Evolutionary conservation across 2,113 vertebrate genomes (phyloP), one percentile per base, ranked within the genome.

Genomic region (Labeo rohita): DNA sequence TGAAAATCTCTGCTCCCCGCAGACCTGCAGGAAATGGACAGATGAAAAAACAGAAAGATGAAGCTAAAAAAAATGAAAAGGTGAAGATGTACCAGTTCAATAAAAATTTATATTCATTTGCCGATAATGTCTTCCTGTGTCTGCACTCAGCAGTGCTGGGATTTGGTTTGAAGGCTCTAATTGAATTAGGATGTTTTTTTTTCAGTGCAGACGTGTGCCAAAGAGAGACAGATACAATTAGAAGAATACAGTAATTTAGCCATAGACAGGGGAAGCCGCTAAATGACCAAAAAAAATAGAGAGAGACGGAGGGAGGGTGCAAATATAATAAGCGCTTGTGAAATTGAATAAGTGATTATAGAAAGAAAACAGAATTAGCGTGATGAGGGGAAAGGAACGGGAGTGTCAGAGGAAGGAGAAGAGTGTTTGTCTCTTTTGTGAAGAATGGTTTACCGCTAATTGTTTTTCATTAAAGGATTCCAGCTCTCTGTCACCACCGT

Each of bases 91-190:
- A 95, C 93, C 94, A 93, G 95, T 92, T 96, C 94, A 92, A 97
- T 97, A 96, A 94, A 96, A 75, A 50, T 96, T 94, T 96, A 96
- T 96, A 96, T 97, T 97, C 95, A 96, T 96, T 97, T 97, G 96
- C 96, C 96, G 96, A 97, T 96, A 96, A 96, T 96, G 94, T 95
- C 94, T 93, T 95, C 93, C 87, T 93, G 92, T 95, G 96, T 81
- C 95, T 95, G 95, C 92, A 95, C 95, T 96, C 95, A 92, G 94
- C 94, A 92, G 93, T 90, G 90, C 90, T 95, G 95, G 96, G 95
- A 96, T 96, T 94, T 95, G 95, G 95, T 95, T 95, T 94, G 94
- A 96, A 94, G 93, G 91, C 93, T 93, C 92, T 97, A 96, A 98
- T 98, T 97, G 96, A 97, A 95, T 95, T 95, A 95, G 93, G 92